These are phyloP conservation scores for Erebia epiphron DNA, from an alignment of 2,888 invertebrate species.

Conservation along the genomic window DNA sequence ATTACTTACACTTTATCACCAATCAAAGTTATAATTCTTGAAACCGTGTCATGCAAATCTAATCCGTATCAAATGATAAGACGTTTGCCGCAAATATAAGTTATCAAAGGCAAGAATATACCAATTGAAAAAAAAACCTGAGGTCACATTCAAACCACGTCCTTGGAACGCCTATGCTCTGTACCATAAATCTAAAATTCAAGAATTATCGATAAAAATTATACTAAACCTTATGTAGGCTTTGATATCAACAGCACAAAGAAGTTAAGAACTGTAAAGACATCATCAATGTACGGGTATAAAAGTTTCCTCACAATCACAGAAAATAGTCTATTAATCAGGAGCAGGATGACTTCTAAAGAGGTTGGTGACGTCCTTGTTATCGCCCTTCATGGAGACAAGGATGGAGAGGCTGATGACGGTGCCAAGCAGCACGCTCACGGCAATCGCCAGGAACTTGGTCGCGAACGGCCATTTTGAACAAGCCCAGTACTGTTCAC, in stretches of 20 bases:
- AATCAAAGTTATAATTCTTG: too few species aligned
- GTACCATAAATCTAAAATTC: too few species aligned
- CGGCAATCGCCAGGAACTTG: slow-evolving; percentile 59
- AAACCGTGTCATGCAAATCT: too few species aligned
- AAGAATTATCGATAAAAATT: too few species aligned
- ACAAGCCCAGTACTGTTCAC: slow-evolving; percentile 76
- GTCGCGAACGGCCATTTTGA: slow-evolving; percentile 68
- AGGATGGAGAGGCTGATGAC: slow-evolving; percentile 63
- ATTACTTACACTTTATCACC: too few species aligned
- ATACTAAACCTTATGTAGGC: neutral
- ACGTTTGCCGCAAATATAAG: too few species aligned
- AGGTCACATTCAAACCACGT: too few species aligned
- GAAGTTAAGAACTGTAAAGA: neutral
- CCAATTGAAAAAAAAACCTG: too few species aligned
- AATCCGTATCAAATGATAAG: too few species aligned
- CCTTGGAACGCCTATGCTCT: too few species aligned
- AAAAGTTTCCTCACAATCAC: neutral
- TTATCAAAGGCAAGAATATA: too few species aligned
- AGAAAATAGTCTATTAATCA: slow-evolving; percentile 38
- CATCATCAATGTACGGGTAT: neutral
- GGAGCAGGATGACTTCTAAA: slow-evolving; percentile 49
- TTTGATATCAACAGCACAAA: neutral
- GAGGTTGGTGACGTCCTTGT: slow-evolving; percentile 51
- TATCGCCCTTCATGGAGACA: slow-evolving; percentile 45
- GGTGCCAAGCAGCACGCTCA: slow-evolving; percentile 64